These are phyloP conservation scores for Pterocles gutturalis DNA, from an alignment of 2,113 vertebrate species.

Conservation along the genomic window DNA sequence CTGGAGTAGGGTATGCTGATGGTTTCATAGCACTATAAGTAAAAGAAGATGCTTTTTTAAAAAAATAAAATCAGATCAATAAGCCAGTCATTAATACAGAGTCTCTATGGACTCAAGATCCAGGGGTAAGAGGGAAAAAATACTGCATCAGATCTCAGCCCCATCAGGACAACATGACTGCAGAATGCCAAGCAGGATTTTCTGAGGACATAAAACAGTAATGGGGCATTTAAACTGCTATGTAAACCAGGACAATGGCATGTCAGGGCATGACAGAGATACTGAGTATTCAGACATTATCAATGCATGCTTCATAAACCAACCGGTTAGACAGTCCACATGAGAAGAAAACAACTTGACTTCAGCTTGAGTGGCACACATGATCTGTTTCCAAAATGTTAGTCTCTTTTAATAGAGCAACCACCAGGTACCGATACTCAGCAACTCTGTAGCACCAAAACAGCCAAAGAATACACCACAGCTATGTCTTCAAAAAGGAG, in stretches of 20 bases:
- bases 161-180: background rate
- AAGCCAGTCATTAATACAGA: background rate
- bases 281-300: background rate
- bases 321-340: background rate
- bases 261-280: background rate
- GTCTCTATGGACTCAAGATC: background rate
- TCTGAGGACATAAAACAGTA: background rate
- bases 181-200: background rate
- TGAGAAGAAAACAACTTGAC: background rate
- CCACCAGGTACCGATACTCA: background rate
- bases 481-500: background rate
- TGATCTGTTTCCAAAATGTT: background rate
- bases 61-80: background rate
- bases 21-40: background rate
- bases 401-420: background rate
- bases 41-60: background rate
- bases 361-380: fast-evolving
- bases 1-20: background rate
- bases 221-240: background rate
- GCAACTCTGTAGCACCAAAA: background rate
- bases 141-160: background rate
- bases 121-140: background rate
- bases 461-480: background rate
- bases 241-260: background rate
- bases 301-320: background rate